Conservation (phyloP, 2,888 invertebrate species). For the Anoplius nigerrimus region DNA sequence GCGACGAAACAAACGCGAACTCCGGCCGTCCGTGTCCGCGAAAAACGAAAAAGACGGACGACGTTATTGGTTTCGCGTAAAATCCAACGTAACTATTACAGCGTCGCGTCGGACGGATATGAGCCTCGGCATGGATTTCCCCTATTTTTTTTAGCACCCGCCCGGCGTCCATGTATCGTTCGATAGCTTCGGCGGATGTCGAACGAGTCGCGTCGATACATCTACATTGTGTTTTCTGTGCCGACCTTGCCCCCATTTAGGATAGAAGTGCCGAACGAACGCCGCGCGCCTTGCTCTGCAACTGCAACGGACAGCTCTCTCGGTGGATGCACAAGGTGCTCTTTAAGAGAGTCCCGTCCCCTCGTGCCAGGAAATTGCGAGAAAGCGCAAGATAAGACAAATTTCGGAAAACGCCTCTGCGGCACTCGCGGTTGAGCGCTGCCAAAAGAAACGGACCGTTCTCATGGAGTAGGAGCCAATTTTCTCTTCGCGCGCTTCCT, state of each 20-base stretch:
- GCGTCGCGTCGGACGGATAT: neutral
- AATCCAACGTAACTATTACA: neutral
- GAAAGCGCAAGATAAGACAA: too few relatives aligned
- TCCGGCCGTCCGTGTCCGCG: too few relatives aligned
- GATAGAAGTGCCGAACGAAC: slow-evolving; percentile 4
- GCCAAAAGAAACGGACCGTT: too few relatives aligned
- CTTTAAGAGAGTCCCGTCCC: neutral
- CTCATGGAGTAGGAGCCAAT: too few relatives aligned
- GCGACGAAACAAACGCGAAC: too few relatives aligned
- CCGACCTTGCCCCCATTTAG: slow-evolving; percentile 44
- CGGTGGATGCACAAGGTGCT: neutral
- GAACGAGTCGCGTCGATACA: slow-evolving; percentile 13
- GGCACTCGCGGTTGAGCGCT: too few relatives aligned
- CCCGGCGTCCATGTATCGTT: slow-evolving; percentile 18
- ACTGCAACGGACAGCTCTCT: neutral
- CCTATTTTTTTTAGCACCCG: neutral
- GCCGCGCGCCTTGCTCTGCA: neutral
- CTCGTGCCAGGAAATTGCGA: neutral
- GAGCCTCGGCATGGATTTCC: neutral
- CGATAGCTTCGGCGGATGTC: slow-evolving; percentile 28
- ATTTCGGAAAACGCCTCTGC: too few relatives aligned
- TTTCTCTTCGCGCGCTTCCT: too few relatives aligned
- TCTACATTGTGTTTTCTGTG: slow-evolving; percentile 13
- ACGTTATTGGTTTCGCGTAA: neutral
- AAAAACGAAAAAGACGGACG: slow-evolving; percentile 2